Evolutionary conservation across 2,113 vertebrate genomes (phyloP).

Genomic region (Nothoprocta perdicaria): DNA sequence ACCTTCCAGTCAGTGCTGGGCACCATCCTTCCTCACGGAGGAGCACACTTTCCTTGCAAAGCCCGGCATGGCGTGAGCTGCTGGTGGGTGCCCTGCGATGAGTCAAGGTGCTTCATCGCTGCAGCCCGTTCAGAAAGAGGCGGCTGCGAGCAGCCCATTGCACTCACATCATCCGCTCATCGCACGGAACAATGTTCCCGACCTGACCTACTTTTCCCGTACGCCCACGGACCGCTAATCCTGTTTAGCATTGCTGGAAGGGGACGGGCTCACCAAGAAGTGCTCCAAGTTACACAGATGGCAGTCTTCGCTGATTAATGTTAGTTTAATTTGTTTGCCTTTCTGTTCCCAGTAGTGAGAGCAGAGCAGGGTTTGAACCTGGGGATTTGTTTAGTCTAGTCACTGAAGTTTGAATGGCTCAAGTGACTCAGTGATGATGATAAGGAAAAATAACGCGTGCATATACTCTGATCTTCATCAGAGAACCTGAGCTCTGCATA

Average conservation of each 20-base stretch:
- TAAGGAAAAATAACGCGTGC: not conserved
- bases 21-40: not conserved
- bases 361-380: not conserved
- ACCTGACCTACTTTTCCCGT: slow-evolving; percentile 80
- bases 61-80: not conserved
- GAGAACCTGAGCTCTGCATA: not conserved
- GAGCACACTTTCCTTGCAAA: not conserved
- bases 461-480: not conserved
- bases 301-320: slow-evolving; percentile 67
- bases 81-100: not conserved
- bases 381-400: slow-evolving; percentile 4
- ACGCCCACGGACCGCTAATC: slow-evolving; percentile 77
- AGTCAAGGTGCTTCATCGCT: not conserved
- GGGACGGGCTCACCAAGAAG: slow-evolving; percentile 56
- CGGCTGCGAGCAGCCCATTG: slow-evolving; percentile 26
- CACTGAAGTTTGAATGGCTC: slow-evolving; percentile 20
- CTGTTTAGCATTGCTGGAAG: slow-evolving; percentile 75
- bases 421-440: slow-evolving; percentile 2
- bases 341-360: slow-evolving; percentile 56
- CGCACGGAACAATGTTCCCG: slow-evolving; percentile 45
- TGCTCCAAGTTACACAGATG: slow-evolving; percentile 67
- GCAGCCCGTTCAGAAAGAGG: not conserved
- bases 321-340: slow-evolving; percentile 67
- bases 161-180: slow-evolving; percentile 42
- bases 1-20: not conserved